Percentiles rank a stretch among this genome's conserved stretches.
Evolutionary conservation across 2,113 vertebrate species (phyloP).

Genomic region (Alaudala cheleensis): DNA sequence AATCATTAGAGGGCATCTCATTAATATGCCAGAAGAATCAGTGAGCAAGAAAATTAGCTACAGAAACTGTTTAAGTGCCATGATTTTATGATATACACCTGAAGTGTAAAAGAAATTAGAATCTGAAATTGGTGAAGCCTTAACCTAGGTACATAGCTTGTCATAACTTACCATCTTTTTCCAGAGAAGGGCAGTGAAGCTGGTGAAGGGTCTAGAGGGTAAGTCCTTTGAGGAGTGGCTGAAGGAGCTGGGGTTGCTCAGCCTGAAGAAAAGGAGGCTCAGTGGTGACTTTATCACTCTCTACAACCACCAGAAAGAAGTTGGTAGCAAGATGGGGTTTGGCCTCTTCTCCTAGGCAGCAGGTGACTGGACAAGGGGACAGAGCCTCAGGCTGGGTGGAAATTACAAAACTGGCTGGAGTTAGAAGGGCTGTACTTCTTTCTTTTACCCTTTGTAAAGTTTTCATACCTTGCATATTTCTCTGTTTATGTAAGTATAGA

Average conservation of each 20-base stretch:
- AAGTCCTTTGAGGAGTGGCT: neutral
- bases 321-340: neutral
- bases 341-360: neutral
- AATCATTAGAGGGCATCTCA: neutral
- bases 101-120: neutral
- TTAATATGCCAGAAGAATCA: neutral
- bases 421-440: neutral
- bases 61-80: neutral
- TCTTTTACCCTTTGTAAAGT: neutral
- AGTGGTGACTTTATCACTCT: neutral
- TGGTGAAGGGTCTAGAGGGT: neutral
- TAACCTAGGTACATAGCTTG: neutral
- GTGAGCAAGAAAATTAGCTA: neutral
- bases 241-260: neutral
- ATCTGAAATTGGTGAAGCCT: neutral
- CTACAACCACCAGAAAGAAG: neutral
- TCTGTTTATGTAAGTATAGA: neutral
- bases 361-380: neutral
- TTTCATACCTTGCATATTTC: constrained; percentile 25
- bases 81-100: neutral
- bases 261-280: neutral
- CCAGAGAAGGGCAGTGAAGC: neutral
- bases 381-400: neutral
- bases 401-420: neutral
- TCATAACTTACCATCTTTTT: neutral